Percentiles rank a stretch among this genome's conserved stretches.
Evolutionary conservation across 37 sponge, comb jelly and placozoan genomes (phyloP).

Genomic region (Spongilla lacustris): DNA sequence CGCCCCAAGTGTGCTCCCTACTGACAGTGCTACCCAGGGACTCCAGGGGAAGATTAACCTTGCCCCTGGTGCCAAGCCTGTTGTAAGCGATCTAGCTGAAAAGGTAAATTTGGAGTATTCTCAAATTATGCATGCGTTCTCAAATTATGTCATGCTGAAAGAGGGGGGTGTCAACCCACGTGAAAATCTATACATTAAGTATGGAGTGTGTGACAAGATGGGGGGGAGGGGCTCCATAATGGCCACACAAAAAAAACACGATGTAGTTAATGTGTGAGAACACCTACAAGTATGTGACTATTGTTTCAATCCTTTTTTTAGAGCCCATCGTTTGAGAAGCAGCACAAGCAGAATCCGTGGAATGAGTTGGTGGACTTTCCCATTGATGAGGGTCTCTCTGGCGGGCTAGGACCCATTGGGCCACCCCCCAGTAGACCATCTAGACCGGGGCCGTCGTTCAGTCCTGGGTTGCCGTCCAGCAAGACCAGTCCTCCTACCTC

Average conservation of each 20-base stretch:
- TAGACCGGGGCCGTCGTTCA: slow-evolving; percentile 12
- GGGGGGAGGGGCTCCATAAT: too few species aligned
- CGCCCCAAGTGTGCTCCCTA: neutral
- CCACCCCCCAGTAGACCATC: slow-evolving; percentile 32
- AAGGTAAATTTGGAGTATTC: too few species aligned
- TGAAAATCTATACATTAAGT: too few species aligned
- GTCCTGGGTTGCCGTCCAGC: slow-evolving; percentile 15
- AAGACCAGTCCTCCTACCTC: slow-evolving; percentile 36
- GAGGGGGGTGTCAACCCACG: too few species aligned
- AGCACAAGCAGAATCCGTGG: neutral
- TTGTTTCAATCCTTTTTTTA: neutral
- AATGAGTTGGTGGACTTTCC: neutral
- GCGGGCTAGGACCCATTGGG: slow-evolving; percentile 58
- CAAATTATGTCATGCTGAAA: too few species aligned
- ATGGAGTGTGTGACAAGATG: too few species aligned
- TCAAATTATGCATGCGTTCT: too few species aligned
- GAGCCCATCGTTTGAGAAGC: neutral
- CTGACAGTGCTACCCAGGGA: neutral
- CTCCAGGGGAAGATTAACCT: slow-evolving; percentile 36
- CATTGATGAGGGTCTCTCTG: too few species aligned
- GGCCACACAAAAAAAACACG: too few species aligned
- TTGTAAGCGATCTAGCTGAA: neutral
- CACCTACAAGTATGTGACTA: neutral
- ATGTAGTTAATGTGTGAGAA: too few species aligned
- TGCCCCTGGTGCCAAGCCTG: slow-evolving; percentile 59